Evolutionary conservation across 2,797 vertebrate species (phyloP).

Genomic region (Myotis planiceps): DNA sequence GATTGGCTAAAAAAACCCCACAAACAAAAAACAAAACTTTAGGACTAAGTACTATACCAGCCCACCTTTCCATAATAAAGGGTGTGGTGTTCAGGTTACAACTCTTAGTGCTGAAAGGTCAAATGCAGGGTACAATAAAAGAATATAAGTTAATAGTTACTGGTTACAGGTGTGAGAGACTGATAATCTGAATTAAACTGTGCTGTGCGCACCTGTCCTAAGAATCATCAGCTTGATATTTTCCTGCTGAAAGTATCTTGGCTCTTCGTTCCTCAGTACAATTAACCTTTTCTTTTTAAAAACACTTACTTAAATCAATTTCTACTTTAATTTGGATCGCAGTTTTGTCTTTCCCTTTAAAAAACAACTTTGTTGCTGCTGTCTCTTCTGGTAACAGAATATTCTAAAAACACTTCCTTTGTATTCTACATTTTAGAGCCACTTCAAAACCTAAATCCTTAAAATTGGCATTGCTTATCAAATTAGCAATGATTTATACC

Average conservation of each 20-base stretch:
- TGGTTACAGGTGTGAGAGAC: background rate
- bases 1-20: background rate
- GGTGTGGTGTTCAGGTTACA: background rate
- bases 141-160: background rate
- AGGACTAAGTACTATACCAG: background rate
- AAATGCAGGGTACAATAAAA: background rate
- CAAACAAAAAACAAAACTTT: background rate
- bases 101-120: background rate
- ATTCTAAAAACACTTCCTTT: background rate
- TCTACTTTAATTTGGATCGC: background rate
- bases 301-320: background rate
- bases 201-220: background rate
- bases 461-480: slow-evolving; percentile 12
- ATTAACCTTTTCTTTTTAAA: background rate
- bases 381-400: background rate
- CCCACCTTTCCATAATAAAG: background rate
- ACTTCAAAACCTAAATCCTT: slow-evolving; percentile 41
- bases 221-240: background rate
- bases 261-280: background rate
- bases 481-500: background rate
- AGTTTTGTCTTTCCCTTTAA: background rate
- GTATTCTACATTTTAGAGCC: background rate
- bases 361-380: background rate
- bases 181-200: background rate
- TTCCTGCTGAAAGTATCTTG: background rate